Base-by-base conservation (phyloP, 2,113 vertebrate genomes). In the Calyptomena viridis region DNA sequence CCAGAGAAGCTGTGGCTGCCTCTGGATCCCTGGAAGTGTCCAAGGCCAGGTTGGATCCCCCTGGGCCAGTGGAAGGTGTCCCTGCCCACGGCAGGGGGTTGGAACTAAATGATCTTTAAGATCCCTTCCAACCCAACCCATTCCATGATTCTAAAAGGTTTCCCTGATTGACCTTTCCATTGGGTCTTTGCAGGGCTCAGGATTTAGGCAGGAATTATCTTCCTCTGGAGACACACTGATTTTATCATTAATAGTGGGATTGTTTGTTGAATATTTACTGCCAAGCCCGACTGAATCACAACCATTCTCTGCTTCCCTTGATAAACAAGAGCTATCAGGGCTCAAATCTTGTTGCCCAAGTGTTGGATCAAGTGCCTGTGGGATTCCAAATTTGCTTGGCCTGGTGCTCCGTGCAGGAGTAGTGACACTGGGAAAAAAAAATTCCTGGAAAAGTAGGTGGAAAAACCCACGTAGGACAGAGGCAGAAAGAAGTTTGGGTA, bases 211-310 rank as follows among this genome's bases (percentile, higher is more conserved):
- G 87, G 74, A 42, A 23, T 85, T 42, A 16, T 73, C n/a, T 59
- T 46, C 40, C 30, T 79, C 50, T 95, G 59, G 78, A 94, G 84
- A 31, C 40, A 40, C 5, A 7, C 14, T 66, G 87, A 94, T 96
- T n/a, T 69, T 91, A 91, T 93, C 78, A 9, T 10, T 3, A 14
- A 39, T 62, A 56, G 35, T 40, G 73, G 82, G 73, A 18, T 44
- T 76, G 37, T 68, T 47, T 85, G 50, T 39, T 46, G 50, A 23
- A 15, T 46, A 18, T 92, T 93, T 73, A 25, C 40, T 91, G 87
- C 78, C 74, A 81, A 84, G 49, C 37, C 92, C 20, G 7, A 17
- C 30, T 93, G 91, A 95, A 85, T 95, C 96, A 93, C 62, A 42
- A 30, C 22, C 4, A 33, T 35, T 20, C 71, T 68, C 6, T 19